Base-by-base conservation (phyloP, 2,113 vertebrate species). In the Apus apus region DNA sequence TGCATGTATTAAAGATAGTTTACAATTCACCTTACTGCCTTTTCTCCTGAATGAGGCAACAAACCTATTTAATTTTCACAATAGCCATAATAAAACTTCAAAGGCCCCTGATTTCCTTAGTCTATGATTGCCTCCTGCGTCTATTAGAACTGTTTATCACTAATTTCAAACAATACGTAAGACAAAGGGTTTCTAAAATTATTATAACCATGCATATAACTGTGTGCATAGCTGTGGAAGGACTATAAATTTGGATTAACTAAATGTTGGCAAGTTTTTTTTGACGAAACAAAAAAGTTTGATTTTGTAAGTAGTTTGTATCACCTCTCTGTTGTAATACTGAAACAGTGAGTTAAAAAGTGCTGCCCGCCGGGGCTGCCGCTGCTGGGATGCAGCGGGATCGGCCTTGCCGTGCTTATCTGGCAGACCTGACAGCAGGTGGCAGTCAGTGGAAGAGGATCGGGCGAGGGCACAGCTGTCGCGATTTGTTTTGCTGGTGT, bases 361-460 rank as follows among this genome's bases (percentile, higher is more conserved):
- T 10, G 8, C 38, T 38, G 38, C 38, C 38, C 38, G 38, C 38
- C 38, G 38, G 38, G 38, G 38, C 40, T 43, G 46, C 9, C 20
- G 20, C 46, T 48, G 46, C 46, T 48, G 51, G 51, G 51, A 26
- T 53, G 50, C 50, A 53, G 54, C 34, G 13, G 46, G 23, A 1
- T 1, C 27, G 15, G 23, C 15, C 25, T 19, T 15, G 26, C n/a
- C 25, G n/a, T 9, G 43, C 23, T 5, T 26, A 75, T 14, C 60
- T 14, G 15, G 5, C 18, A 6, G 48, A 71, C 26, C 67, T 26
- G 38, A 60, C 96, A 84, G 96, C 93, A 94, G 97, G 65, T 80
- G 98, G 97, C 96, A 65, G 36, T 67, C 54, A 3, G 76, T 17
- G 78, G 86, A 85, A 88, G 67, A 19, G 70, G 67, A 89, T 89